Percentiles rank a stretch among this genome's conserved stretches.
Evolutionary conservation across 1,140 invertebrate species (phyloP).

Genomic region (Caligus rogercresseyi): DNA sequence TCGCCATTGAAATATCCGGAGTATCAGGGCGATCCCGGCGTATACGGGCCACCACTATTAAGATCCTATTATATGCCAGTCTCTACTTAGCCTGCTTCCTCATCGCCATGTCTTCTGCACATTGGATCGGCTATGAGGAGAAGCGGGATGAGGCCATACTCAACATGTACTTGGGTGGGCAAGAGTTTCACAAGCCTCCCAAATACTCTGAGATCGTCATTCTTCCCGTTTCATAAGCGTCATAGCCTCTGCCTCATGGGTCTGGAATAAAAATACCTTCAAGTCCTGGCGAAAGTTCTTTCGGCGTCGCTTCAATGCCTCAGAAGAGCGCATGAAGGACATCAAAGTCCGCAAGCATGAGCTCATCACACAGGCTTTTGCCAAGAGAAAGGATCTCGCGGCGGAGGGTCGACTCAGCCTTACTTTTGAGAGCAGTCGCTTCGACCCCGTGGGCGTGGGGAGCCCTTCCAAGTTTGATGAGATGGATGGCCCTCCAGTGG

Average conservation of each 20-base stretch:
- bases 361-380: conserved; percentile 14
- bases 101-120: not conserved
- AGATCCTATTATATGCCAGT: not conserved
- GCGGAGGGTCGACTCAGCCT: conserved; percentile 1
- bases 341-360: conserved; percentile 14
- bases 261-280: not conserved
- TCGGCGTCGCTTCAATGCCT: not conserved
- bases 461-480: not conserved
- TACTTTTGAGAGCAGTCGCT: conserved; percentile 15
- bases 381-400: not conserved
- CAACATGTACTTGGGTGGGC: not conserved
- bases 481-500: not conserved
- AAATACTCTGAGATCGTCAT: not conserved
- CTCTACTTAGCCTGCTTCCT: not conserved
- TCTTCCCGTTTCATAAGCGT: not conserved
- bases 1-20: not conserved
- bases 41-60: not conserved
- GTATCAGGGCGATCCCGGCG: not conserved
- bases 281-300: conserved; percentile 5
- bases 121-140: not conserved
- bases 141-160: not conserved
- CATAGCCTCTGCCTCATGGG: not conserved
- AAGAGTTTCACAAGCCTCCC: not conserved
- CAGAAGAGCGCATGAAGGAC: not conserved
- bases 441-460: conserved; percentile 10